A percentile compares a stretch with the other conserved stretches of the same genome.
Conservation (phyloP, 1,140 invertebrate genomes). For the Ganaspis sp. region DNA sequence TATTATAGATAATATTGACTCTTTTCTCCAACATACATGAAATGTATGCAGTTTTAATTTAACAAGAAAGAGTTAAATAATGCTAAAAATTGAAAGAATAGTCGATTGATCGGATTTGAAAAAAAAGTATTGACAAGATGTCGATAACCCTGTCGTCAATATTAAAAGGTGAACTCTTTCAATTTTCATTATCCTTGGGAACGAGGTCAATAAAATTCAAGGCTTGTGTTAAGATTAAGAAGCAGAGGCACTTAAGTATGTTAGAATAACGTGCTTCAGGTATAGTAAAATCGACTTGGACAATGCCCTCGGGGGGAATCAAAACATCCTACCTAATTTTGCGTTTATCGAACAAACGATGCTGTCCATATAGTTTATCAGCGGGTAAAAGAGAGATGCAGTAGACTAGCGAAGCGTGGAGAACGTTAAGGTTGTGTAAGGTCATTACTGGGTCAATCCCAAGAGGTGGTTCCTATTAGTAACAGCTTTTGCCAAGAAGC, state of each 20-base stretch:
- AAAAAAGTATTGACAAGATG: not conserved
- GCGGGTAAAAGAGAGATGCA: slow-evolving; percentile 4
- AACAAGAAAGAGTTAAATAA: too few species aligned
- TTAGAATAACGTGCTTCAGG: not conserved
- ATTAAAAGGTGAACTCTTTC: not conserved
- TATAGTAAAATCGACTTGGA: slow-evolving; percentile 12
- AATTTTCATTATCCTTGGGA: not conserved
- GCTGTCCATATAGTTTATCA: slow-evolving; percentile 25
- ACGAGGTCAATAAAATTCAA: slow-evolving; percentile 5
- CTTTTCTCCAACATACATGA: too few species aligned
- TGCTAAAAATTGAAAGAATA: too few species aligned
- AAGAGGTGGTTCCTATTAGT: slow-evolving; percentile 44
- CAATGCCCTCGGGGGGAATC: slow-evolving; percentile 41
- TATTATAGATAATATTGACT: too few species aligned
- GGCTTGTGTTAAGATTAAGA: not conserved
- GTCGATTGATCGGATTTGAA: not conserved
- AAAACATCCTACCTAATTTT: slow-evolving; percentile 51
- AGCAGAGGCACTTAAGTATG: not conserved
- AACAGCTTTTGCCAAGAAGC: slow-evolving; percentile 11
- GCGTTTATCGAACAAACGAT: slow-evolving; percentile 54
- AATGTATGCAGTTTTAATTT: too few species aligned
- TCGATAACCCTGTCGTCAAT: not conserved
- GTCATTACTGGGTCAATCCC: slow-evolving; percentile 53
- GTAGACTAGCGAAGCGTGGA: not conserved
- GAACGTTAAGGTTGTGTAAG: slow-evolving; percentile 44